Evolutionary conservation across 2,888 invertebrate genomes (phyloP).

Genomic region (Zele albiditarsus): DNA sequence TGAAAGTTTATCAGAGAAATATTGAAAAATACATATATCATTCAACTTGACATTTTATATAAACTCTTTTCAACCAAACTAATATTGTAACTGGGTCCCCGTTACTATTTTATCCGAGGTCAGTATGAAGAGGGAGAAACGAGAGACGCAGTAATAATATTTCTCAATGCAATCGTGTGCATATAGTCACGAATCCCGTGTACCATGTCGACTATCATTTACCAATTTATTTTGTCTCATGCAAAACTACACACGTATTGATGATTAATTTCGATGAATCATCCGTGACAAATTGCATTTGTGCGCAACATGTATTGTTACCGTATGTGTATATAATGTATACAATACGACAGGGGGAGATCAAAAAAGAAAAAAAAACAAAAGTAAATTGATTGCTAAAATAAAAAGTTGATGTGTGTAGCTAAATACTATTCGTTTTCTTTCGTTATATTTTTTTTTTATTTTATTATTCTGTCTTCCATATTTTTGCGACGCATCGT

Average conservation of each 20-base stretch:
- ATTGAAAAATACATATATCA: background rate
- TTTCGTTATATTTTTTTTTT: background rate
- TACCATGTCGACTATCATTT: background rate
- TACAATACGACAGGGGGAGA: background rate
- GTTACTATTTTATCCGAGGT: constrained; percentile 45
- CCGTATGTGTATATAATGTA: background rate
- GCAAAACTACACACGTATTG: background rate
- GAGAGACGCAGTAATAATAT: constrained; percentile 27
- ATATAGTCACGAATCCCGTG: background rate
- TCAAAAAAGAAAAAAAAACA: background rate
- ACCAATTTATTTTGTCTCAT: constrained; percentile 1
- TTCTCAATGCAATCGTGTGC: constrained; percentile 18
- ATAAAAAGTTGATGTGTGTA: background rate
- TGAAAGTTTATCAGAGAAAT: no score
- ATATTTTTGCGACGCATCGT: background rate
- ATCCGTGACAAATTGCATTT: background rate
- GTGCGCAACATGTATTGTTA: background rate
- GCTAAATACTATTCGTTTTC: background rate
- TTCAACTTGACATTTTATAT: constrained; percentile 36
- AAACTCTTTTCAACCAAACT: constrained; percentile 41
- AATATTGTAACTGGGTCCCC: constrained; percentile 45
- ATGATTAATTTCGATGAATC: constrained; percentile 1
- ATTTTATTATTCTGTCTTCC: background rate
- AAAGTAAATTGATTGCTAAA: background rate
- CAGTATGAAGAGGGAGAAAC: constrained; percentile 9